Base-by-base conservation (phyloP, 1,140 invertebrate species). In the Chironomus striatipennis region DNA sequence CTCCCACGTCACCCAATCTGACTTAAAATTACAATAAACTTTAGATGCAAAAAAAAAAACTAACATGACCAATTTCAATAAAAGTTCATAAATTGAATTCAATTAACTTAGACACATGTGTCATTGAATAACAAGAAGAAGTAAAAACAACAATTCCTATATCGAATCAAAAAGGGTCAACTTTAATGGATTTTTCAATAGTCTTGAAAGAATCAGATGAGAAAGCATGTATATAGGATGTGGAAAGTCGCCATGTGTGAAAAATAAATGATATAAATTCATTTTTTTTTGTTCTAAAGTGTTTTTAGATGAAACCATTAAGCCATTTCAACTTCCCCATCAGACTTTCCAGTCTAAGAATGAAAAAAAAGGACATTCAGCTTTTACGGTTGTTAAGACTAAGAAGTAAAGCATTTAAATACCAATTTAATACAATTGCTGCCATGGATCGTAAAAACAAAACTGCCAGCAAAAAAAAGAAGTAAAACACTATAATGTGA, bases 381-480 rank as follows among this genome's bases (percentile, higher is more conserved):
- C 18, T 57, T 57, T 57, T 57, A n/a, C 47, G 47, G 47, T 57
- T 57, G 47, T 57, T 57, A 57, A 57, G n/a, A 57, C 47, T 57
- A 57, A 57, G 47, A 70, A 70, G 20, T 10, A 70, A 70, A 18
- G 20, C 65, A 70, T 70, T 70, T 70, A 70, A 70, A 70, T 20
- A 70, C 10, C 65, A 18, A 70, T 70, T 70, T 21, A 17, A 70
- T 70, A 70, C 65, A 70, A 70, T 70, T 70, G 65, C 65, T 70
- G 65, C 65, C n/a, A 70, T 70, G 65, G 65, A 70, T 70, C 65
- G 20, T 70, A 70, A 70, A 70, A 70, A 70, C 17, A 21, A 1
- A 70, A 70, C n/a, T 20, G n/a, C 15, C 7, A 70, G 20, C n/a
- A 20, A 8, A 67, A 17, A 17, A n/a, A n/a, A 6, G n/a, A 67